Evolutionary conservation across 64 coral and sea anemone genomes (phyloP).

Genomic region (Dendrophyllia cribrosa): DNA sequence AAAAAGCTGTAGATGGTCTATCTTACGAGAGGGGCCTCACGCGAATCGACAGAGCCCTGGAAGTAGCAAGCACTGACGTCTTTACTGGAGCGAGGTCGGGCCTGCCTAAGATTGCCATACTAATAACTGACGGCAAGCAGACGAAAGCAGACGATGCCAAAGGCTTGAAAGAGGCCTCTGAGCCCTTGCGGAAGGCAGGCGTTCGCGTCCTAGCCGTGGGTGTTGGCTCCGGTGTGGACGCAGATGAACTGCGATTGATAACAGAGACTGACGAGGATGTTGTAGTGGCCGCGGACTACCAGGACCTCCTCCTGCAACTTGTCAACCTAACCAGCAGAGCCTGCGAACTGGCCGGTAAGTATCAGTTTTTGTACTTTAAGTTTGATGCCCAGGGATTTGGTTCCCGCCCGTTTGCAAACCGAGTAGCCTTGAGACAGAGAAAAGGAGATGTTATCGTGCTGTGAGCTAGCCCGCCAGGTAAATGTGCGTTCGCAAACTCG

Average conservation of each 20-base stretch:
- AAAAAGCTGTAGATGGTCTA: conserved; percentile 29
- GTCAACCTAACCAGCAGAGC: not conserved
- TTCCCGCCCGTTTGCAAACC: not conserved
- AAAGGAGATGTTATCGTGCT: too few relatives aligned
- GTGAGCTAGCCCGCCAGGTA: conserved; percentile 28
- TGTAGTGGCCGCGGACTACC: conserved; percentile 61
- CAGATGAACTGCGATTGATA: conserved; percentile 56
- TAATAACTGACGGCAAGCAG: conserved; percentile 33
- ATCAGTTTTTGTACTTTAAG: not conserved
- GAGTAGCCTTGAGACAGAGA: too few relatives aligned
- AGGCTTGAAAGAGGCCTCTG: not conserved
- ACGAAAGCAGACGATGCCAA: conserved; percentile 14
- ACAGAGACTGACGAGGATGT: conserved; percentile 69
- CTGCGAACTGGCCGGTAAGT: not conserved
- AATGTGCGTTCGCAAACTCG: conserved; percentile 31
- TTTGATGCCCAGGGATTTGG: not conserved
- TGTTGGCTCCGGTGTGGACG: conserved; percentile 49
- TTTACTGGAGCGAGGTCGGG: too few relatives aligned
- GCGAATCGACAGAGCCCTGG: conserved; percentile 58
- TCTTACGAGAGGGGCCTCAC: conserved; percentile 28
- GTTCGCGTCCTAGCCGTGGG: conserved; percentile 65
- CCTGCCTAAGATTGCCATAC: conserved; percentile 21
- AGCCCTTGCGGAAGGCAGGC: conserved; percentile 21
- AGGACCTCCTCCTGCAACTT: conserved; percentile 46
- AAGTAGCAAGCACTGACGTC: not conserved